A percentile compares a stretch with the other conserved stretches of the same genome.
phyloP scores from a whole-genome alignment of 2,113 vertebrate genomes.

The Ursus arctos region DNA sequence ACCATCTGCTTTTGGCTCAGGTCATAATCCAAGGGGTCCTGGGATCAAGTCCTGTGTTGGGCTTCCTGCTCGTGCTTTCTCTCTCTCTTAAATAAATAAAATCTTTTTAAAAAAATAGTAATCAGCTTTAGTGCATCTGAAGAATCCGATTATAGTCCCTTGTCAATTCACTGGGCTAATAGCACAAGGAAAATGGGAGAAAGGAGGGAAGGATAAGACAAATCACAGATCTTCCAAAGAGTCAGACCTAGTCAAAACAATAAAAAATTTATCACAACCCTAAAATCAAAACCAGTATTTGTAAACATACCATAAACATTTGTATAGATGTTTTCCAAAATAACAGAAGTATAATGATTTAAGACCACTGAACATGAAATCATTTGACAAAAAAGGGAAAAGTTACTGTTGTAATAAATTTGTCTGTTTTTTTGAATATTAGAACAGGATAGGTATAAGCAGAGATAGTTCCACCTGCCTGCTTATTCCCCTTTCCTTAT shows the following conservation, averaged over 20 bases:
- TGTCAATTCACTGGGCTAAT: not conserved
- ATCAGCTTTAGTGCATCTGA: not conserved
- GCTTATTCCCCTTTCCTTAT: not conserved
- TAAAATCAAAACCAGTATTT: slow-evolving; percentile 62
- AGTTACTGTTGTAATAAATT: not conserved
- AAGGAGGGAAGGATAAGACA: not conserved
- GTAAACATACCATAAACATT: not conserved
- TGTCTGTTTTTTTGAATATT: not conserved
- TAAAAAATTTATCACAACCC: slow-evolving; percentile 30
- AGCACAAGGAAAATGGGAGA: not conserved
- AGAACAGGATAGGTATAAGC: not conserved
- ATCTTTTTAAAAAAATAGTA: not conserved
- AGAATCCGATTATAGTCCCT: not conserved
- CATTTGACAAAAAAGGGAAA: slow-evolving; percentile 35
- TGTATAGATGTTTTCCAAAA: slow-evolving; percentile 26
- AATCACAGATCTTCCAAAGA: not conserved
- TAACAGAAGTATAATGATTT: slow-evolving; percentile 2
- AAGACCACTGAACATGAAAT: not conserved
- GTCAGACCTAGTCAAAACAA: not conserved
- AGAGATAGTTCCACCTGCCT: not conserved
- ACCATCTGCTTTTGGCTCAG: not conserved
- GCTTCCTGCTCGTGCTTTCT: not conserved
- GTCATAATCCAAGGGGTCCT: not conserved
- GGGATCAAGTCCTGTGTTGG: not conserved
- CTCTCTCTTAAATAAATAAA: not conserved